A percentile compares a stretch with the other conserved stretches of the same genome.
Evolutionary conservation across 2,797 vertebrate genomes (phyloP).

Genomic region (Anomalospiza imberbis): DNA sequence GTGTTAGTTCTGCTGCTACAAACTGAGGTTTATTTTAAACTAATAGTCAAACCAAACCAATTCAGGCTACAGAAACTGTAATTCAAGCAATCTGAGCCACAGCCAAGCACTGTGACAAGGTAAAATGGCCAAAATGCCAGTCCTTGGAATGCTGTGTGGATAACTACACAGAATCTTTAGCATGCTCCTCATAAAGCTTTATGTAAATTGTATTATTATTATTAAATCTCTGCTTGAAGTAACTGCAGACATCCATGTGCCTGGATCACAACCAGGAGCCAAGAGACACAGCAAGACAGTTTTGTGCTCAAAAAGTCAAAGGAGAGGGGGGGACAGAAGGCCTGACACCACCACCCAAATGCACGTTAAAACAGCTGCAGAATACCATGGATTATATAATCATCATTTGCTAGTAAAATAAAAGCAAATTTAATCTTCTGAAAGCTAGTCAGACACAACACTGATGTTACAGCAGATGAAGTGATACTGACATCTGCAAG

Average conservation of each 20-base stretch:
- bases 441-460: neutral
- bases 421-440: slow-evolving; percentile 37
- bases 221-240: neutral
- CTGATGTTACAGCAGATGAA: neutral
- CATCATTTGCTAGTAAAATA: neutral
- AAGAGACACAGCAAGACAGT: neutral
- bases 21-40: neutral
- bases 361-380: neutral
- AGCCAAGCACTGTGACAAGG: neutral
- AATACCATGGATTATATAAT: slow-evolving; percentile 9
- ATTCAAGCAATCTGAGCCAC: neutral
- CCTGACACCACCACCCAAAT: neutral
- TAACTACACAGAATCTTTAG: neutral
- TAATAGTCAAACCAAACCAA: neutral
- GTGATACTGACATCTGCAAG: neutral
- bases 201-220: neutral
- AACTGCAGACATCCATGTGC: neutral
- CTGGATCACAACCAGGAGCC: neutral
- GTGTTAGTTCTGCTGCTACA: neutral
- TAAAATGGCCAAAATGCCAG: neutral
- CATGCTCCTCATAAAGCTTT: neutral
- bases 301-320: neutral
- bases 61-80: neutral
- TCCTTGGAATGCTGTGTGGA: neutral
- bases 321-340: neutral